These are phyloP conservation scores for Psilopogon haemacephalus DNA, from an alignment of 2,113 vertebrate genomes.

Conservation along the genomic window DNA sequence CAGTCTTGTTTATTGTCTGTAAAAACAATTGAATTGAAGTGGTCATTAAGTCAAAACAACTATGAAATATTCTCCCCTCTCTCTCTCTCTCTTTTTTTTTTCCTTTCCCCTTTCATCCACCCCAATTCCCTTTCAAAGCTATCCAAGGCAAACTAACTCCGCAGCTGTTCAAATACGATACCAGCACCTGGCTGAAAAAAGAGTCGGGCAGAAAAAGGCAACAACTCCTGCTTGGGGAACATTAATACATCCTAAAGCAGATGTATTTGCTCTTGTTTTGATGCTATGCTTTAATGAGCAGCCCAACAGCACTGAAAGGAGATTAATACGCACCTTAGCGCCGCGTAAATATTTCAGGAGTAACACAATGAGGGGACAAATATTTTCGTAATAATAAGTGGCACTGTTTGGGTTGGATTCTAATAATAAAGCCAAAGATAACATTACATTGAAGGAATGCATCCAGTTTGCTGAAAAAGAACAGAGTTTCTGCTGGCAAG, in stretches of 20 bases:
- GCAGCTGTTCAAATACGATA: constrained; percentile 59
- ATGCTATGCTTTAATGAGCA: neutral
- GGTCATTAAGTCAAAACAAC: constrained; percentile 56
- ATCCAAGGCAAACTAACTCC: constrained; percentile 46
- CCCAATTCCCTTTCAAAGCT: constrained; percentile 29
- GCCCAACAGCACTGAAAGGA: neutral
- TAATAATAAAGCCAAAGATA: neutral
- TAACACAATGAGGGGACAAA: neutral
- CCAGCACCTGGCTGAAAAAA: constrained; percentile 36
- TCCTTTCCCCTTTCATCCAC: neutral
- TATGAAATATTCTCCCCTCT: constrained; percentile 18
- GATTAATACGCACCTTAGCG: neutral
- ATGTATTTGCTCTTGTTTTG: constrained; percentile 16
- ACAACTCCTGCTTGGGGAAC: neutral
- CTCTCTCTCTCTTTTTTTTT: too few species aligned
- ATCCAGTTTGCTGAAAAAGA: neutral
- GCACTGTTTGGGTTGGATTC: constrained; percentile 16
- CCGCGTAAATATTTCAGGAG: constrained; percentile 12
- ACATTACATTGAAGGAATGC: neutral
- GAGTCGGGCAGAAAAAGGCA: constrained; percentile 7
- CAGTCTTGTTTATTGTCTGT: constrained; percentile 90
- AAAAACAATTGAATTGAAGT: constrained; percentile 69
- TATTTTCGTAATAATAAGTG: constrained; percentile 15
- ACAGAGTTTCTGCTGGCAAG: neutral
- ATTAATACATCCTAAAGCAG: neutral